Base-by-base conservation (phyloP, 2,888 invertebrate genomes). In the Buathra laborator region DNA sequence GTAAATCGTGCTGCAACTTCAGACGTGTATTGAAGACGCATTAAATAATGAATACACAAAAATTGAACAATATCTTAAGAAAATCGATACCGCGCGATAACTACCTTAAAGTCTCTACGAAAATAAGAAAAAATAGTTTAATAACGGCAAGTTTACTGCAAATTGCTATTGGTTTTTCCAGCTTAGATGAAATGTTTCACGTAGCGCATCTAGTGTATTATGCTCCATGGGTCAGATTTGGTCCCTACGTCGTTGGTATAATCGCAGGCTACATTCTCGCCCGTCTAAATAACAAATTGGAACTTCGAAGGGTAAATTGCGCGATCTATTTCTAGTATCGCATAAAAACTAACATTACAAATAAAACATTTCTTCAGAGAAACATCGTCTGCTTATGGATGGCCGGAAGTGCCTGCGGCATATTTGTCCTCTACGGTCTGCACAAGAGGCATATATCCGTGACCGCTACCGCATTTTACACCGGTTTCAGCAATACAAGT, bases 401-500 rank as follows among this genome's bases (percentile, higher is more conserved):
- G 1, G 16, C 94, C 5, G 94, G 94, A 51, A 92, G 94, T 51
- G 71, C 91, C 0, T 90, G 94, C 79, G 94, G 94, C 85, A 77
- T 94, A 43, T 88, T 91, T 75, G 93, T 94, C 51, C 91, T 95
- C 19, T 95, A 95, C 86, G 94, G 94, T 0, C 82, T 94, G 1
- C 92, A 90, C 51, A 90, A 94, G 1, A 93, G 94, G 46, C 93
- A 94, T 81, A 90, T 95, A 85, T 93, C 95, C 0, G 91, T 94
- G 0, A 80, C 94, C 9, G 87, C 94, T 62, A 94, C 95, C 7
- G 94, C 95, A 0, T 85, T 95, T 10, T 94, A 96, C 79, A 94
- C 95, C 59, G 94, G 94, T 0, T 81, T 95, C 5, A 94, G 95
- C 3, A 94, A 95, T 66, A 93, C 95, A 0, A 90, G 94, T 19